Conservation (phyloP, 2,113 vertebrate species). For the Lutjanus erythropterus region DNA sequence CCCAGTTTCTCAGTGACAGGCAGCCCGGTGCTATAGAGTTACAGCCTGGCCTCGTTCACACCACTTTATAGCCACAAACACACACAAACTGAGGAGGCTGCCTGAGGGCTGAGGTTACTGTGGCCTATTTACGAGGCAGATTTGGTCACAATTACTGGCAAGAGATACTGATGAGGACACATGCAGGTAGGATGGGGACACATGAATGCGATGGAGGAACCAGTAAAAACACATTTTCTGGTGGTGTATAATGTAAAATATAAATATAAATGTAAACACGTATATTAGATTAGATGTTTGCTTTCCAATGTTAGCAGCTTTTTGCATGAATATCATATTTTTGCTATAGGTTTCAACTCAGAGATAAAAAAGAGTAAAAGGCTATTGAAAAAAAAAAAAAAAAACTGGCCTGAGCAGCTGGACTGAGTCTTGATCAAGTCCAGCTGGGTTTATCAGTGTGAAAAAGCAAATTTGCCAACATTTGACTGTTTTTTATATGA, state of each 20-base stretch:
- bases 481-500: too few relatives aligned
- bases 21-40: conserved; percentile 35
- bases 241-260: too few relatives aligned
- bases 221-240: background rate
- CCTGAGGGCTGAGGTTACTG: conserved; percentile 60
- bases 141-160: conserved; percentile 19
- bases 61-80: conserved; percentile 6
- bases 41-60: conserved; percentile 66
- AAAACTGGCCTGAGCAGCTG: too few relatives aligned
- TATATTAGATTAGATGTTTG: background rate
- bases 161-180: conserved; percentile 6
- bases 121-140: conserved; percentile 68
- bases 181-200: conserved; percentile 3
- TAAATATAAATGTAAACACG: too few relatives aligned
- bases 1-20: conserved; percentile 55
- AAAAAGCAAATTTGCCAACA: too few relatives aligned
- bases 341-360: background rate
- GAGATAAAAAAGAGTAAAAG: background rate
- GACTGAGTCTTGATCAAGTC: background rate
- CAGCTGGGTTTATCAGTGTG: background rate
- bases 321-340: background rate
- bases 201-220: background rate
- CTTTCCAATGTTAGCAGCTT: background rate
- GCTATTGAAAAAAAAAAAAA: background rate
- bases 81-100: conserved; percentile 5